Base-by-base conservation (phyloP, 2,797 vertebrate species). In the Thamnophis elegans region DNA sequence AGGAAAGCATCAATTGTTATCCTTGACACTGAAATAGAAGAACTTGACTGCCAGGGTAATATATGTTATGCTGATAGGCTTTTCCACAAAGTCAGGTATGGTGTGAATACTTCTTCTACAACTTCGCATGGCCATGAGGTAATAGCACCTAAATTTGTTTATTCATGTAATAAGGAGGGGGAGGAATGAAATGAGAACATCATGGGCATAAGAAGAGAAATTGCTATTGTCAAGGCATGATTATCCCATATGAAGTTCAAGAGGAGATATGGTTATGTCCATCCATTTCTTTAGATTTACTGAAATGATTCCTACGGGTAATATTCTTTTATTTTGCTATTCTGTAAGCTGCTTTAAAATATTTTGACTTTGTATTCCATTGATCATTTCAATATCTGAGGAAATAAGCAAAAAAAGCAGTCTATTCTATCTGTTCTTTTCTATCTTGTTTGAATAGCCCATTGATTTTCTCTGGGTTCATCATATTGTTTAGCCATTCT, bases 391-490 rank as follows among this genome's bases (percentile, higher is more conserved):
- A 92, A 92, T 85, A 82, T 53, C 42, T 89, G 60, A 89, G 90
- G 90, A 92, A 94, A n/a, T 25, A 91, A 93, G 88, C 54, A 95
- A 26, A 90, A 90, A 91, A 73, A 4, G 58, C 14, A 0, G 58
- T 4, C 92, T 90, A 68, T 94, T 97, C 94, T 96, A 53, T 95
- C 95, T 95, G 91, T 93, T 96, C 88, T 94, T 94, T 95, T 94
- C 89, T 96, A 90, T 92, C 87, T 25, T 58, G 89, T 97, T 96
- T 97, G 95, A 96, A 95, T 89, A 93, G 78, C 60, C 8, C 85
- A 97, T 97, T 95, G 97, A 97, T 97, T 97, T 97, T 95, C 94
- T 95, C 94, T 18, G 92, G 93, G 68, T 95, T 96, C 94, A 62
- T 94, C 89, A 91, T 96, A 96, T 94, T 95, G 91, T 96, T 96